Evolutionary conservation across 2,113 vertebrate genomes (phyloP).

Genomic region (Phodopus roborovskii): DNA sequence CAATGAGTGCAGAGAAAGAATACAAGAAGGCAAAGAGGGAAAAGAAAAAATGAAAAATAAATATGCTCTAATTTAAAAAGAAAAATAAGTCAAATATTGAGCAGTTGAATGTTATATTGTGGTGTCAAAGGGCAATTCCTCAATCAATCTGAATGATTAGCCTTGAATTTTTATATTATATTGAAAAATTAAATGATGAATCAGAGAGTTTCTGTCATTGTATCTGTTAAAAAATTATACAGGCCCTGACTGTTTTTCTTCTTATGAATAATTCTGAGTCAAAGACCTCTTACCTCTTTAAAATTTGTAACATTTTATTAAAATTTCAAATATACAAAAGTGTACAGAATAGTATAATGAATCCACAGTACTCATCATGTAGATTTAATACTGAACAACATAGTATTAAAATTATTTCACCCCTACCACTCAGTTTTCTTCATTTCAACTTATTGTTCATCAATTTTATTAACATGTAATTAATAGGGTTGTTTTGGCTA

Average conservation of each 20-base stretch:
- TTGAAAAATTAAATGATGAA: not conserved
- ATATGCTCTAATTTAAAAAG: not conserved
- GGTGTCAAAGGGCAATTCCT: not conserved
- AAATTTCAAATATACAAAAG: not conserved
- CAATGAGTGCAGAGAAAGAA: rapidly evolving
- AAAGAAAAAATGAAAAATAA: not conserved
- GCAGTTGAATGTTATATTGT: not conserved
- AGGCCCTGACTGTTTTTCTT: not conserved
- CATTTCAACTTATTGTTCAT: not conserved
- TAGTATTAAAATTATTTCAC: not conserved
- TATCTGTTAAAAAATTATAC: not conserved
- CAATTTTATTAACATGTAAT: not conserved
- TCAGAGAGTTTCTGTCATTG: not conserved
- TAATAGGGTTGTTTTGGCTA: no score
- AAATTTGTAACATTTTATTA: not conserved
- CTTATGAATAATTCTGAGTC: not conserved
- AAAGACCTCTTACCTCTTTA: not conserved
- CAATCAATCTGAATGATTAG: not conserved
- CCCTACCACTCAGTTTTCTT: not conserved
- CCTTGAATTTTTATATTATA: not conserved
- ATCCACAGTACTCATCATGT: not conserved
- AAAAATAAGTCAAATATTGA: not conserved
- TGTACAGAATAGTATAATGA: not conserved
- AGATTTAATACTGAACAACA: not conserved
- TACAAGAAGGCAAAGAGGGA: rapidly evolving